Conservation (phyloP, 1,140 invertebrate genomes). For the Apolygus lucorum region DNA sequence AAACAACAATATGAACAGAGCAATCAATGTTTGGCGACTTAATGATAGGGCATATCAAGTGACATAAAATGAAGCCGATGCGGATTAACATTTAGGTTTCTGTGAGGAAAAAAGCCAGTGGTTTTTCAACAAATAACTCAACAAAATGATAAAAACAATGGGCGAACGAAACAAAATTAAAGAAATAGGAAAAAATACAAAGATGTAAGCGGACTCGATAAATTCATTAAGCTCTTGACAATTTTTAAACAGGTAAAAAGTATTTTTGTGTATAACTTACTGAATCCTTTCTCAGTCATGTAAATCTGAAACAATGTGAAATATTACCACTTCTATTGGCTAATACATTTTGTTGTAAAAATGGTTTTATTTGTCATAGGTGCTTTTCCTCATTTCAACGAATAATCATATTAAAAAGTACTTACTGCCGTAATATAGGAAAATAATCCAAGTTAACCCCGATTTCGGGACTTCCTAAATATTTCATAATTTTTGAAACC, state of each 20-base stretch:
- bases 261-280: neutral
- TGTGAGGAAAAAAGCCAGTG: neutral
- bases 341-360: too few species aligned
- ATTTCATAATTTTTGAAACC: too few species aligned
- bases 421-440: too few species aligned
- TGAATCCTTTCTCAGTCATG: conserved; percentile 20
- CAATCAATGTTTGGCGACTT: neutral
- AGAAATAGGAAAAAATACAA: neutral
- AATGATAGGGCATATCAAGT: neutral
- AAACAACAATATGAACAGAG: neutral
- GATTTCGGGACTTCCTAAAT: too few species aligned
- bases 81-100: neutral
- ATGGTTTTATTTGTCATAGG: too few species aligned
- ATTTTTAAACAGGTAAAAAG: neutral
- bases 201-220: neutral
- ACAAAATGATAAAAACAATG: neutral
- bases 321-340: conserved; percentile 8
- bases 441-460: too few species aligned
- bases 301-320: conserved; percentile 21
- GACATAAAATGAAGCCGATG: neutral
- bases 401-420: too few species aligned
- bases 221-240: neutral
- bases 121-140: neutral
- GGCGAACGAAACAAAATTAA: neutral
- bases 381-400: too few species aligned